Percentiles rank a stretch among this genome's conserved stretches.
Evolutionary conservation across 2,113 vertebrate species (phyloP).

Genomic region (Cathartes aura): DNA sequence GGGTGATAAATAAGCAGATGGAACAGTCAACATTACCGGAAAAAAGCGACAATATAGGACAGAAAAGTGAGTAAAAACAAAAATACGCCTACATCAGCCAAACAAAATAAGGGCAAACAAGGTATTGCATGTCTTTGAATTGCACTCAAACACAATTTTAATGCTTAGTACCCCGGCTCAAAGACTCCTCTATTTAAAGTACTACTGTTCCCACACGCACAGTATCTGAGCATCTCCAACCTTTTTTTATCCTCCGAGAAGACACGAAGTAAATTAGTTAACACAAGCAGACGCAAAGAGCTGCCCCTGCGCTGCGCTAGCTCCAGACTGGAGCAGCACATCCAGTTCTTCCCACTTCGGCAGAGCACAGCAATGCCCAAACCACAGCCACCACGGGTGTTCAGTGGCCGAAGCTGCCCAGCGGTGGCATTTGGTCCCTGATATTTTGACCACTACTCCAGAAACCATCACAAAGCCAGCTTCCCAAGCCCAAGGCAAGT

Average conservation of each 20-base stretch:
- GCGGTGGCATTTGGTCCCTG: fast-evolving
- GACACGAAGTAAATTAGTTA: not conserved
- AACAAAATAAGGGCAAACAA: slow-evolving; percentile 16
- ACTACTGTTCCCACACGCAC: fast-evolving
- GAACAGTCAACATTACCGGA: slow-evolving; percentile 33
- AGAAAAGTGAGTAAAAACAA: slow-evolving; percentile 23
- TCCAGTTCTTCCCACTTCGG: fast-evolving
- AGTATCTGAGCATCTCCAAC: not conserved
- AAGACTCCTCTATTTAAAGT: not conserved
- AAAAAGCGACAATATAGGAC: slow-evolving; percentile 11
- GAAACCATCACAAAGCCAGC: not conserved
- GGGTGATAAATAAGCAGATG: slow-evolving; percentile 62
- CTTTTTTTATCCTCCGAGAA: not conserved
- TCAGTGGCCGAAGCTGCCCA: fast-evolving
- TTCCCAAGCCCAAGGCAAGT: not conserved
- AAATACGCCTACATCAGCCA: slow-evolving; percentile 24
- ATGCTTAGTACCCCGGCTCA: not conserved
- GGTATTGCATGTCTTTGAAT: not conserved
- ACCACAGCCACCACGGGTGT: fast-evolving
- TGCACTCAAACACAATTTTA: not conserved
- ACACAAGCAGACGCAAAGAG: not conserved
- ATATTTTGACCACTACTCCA: not conserved
- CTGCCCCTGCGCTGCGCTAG: fast-evolving
- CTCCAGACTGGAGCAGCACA: not conserved
- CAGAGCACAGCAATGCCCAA: not conserved